Percentiles rank a stretch among this genome's conserved stretches.
phyloP scores from a whole-genome alignment of 2,888 invertebrate genomes.

The Agonopterix arenella region DNA sequence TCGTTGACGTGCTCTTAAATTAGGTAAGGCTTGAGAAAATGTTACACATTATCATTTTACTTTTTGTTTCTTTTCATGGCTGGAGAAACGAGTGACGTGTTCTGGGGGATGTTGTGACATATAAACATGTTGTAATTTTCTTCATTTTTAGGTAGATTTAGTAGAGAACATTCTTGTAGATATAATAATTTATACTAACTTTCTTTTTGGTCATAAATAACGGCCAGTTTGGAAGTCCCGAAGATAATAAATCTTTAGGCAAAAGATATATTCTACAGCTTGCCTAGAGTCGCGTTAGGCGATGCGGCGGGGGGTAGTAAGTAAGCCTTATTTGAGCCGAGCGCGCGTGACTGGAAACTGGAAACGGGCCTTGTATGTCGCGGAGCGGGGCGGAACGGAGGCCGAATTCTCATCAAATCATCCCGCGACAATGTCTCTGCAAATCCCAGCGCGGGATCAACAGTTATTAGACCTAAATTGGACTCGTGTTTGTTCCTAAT shows the following conservation, averaged over 20 bases:
- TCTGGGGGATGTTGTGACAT: no score
- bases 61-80: background rate
- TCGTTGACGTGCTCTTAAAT: constrained; percentile 11
- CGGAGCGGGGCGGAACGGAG: constrained; percentile 32
- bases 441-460: constrained; percentile 70
- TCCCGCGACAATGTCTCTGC: constrained; percentile 66
- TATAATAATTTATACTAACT: no score
- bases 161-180: no score
- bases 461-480: constrained; percentile 68
- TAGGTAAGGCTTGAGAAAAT: constrained; percentile 8
- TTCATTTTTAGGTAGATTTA: no score
- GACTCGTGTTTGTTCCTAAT: constrained; percentile 30
- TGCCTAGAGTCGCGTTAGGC: constrained; percentile 48
- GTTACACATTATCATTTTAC: constrained; percentile 1
- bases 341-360: constrained; percentile 73
- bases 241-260: constrained; percentile 1
- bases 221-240: background rate
- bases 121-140: no score
- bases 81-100: no score
- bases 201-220: no score
- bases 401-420: constrained; percentile 73
- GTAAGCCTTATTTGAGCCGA: constrained; percentile 70
- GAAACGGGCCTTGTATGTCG: constrained; percentile 54
- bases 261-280: constrained; percentile 29
- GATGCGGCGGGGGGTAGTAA: constrained; percentile 46